Evolutionary conservation across 1,140 invertebrate species (phyloP), one percentile per base, ranked within the genome.

Genomic region (Aphidius gifuensis): DNA sequence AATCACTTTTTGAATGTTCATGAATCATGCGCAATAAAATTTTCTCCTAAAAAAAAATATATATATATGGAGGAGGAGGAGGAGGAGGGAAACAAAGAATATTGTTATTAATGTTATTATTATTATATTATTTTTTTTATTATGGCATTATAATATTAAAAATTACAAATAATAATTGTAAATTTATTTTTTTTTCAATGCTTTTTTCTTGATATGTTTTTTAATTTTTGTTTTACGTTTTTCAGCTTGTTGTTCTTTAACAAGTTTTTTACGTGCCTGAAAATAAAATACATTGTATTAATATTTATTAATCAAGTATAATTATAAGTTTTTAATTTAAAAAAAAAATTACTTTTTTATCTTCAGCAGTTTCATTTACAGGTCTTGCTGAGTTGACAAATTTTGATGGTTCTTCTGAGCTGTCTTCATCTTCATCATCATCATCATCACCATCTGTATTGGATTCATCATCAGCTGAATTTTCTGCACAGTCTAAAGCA

Each of bases 221-320:
- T 97, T 97, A 3, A 95, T 84, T 85, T 98, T 98, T 0, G 80
- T 84, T 84, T 97, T 92, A 51, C 96, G 84, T 75, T 94, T 97
- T 69, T 97, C 94, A 16, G 93, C 90, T 74, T 96, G 88, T 55
- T 89, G 88, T 58, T 94, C 91, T 77, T 94, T 96, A 0, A 94
- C 81, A 7, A 87, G 88, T 69, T 94, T 93, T 71, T 96, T 95
- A 39, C 93, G 85, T 46, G 87, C 85, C 84, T 86, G 69, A 71
- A 70, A 56, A 65, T 48, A 58, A 9, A 43, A 49, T 46, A 62
- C 48, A 49, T 58, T 47, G 3, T 23, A 23, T 59, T 9, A 60
- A 49, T 62, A 51, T 60, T 21, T 38, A 59, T 46, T 64, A 60
- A 48, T 45, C 0, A 50, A 32, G 32, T 42, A 53, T 46, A 64